phyloP scores from a whole-genome alignment of 1,140 invertebrate species.

The Halotydeus destructor region DNA sequence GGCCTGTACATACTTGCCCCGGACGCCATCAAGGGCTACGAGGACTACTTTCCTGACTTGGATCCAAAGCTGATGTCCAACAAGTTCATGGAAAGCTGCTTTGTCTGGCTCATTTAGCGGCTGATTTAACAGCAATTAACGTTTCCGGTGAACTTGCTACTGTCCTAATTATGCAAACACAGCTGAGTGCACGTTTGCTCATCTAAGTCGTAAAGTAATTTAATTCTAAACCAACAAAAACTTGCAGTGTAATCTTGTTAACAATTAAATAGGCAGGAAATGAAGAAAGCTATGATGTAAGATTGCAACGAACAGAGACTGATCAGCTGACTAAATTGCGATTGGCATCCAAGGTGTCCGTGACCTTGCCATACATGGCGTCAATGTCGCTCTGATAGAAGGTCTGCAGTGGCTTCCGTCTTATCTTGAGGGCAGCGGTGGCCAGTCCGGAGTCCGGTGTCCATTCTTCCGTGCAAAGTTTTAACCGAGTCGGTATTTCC shows the following conservation, averaged over 20 bases:
- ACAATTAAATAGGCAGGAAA: no score
- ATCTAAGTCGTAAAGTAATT: no score
- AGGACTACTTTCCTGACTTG: slow-evolving; percentile 16
- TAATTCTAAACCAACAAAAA: no score
- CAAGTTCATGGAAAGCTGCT: slow-evolving; percentile 17
- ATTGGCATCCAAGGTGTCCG: no score
- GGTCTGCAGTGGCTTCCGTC: slow-evolving; percentile 13
- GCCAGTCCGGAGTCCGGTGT: slow-evolving; percentile 31
- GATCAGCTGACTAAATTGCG: no score
- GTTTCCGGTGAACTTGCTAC: no score
- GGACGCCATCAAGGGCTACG: slow-evolving; percentile 15
- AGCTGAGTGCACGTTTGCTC: no score
- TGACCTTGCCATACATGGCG: not conserved
- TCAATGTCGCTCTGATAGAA: slow-evolving; percentile 4
- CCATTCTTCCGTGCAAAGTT: slow-evolving; percentile 26
- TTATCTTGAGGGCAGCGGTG: slow-evolving; percentile 30
- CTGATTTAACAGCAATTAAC: no score
- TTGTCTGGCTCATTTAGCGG: slow-evolving; percentile 16
- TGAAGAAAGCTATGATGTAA: no score
- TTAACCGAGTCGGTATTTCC: slow-evolving; percentile 28
- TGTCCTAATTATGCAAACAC: no score
- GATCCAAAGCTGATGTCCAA: slow-evolving; percentile 14
- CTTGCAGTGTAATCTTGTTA: no score
- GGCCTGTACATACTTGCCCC: slow-evolving; percentile 17
- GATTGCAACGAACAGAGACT: no score